phyloP scores from a whole-genome alignment of 1,140 invertebrate genomes.

The Glossosoma conforme region DNA sequence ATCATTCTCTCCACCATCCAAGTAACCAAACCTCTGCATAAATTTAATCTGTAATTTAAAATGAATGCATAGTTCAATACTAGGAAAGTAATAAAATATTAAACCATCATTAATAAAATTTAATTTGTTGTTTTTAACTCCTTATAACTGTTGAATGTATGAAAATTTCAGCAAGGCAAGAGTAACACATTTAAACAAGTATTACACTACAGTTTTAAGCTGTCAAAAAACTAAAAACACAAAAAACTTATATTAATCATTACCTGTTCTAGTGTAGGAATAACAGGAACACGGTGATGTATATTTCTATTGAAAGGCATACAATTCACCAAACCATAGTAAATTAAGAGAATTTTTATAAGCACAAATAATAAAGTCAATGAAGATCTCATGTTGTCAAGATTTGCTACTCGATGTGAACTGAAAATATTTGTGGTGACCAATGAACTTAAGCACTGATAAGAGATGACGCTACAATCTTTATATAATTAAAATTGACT shows the following conservation, averaged over 20 bases:
- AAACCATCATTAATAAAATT: too few species aligned
- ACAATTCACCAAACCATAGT: slow-evolving; percentile 6
- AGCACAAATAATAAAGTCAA: slow-evolving; percentile 14
- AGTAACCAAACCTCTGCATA: slow-evolving; percentile 60
- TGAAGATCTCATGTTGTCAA: slow-evolving; percentile 17
- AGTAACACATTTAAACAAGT: too few species aligned
- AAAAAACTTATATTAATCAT: too few species aligned
- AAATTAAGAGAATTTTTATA: slow-evolving; percentile 6
- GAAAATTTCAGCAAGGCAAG: too few species aligned
- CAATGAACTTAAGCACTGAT: slow-evolving; percentile 20
- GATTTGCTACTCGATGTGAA: slow-evolving; percentile 2
- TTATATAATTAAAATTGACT: too few species aligned
- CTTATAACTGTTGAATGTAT: too few species aligned
- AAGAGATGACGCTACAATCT: too few species aligned
- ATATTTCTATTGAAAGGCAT: slow-evolving; percentile 21
- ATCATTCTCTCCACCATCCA: slow-evolving; percentile 39
- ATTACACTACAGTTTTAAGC: too few species aligned
- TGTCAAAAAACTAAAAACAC: too few species aligned
- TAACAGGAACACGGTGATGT: slow-evolving; percentile 2
- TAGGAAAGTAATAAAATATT: background rate
- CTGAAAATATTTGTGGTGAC: slow-evolving; percentile 13
- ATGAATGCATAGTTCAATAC: background rate
- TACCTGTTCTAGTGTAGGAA: slow-evolving; percentile 25
- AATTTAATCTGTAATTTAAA: slow-evolving; percentile 50
- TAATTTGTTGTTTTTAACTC: too few species aligned